Base-by-base conservation (phyloP, 2,797 vertebrate genomes). In the Falco peregrinus region DNA sequence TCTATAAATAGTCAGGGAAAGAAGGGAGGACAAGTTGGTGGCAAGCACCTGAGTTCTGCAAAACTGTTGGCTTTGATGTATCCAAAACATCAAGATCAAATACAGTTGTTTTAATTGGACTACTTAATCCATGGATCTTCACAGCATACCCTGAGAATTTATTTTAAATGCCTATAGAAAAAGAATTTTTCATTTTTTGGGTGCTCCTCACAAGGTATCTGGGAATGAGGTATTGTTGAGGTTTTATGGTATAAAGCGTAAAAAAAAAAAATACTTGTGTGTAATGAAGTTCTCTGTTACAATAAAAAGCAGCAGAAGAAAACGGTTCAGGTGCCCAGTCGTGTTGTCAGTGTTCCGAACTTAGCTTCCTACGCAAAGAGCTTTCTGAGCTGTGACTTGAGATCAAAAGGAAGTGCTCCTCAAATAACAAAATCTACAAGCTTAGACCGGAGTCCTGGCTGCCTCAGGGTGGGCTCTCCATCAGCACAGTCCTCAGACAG, bases 291-390 rank as follows among this genome's bases (percentile, higher is more conserved):
- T 96, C 87, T 96, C 60, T 97, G 48, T 93, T 90, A 48, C 35
- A 67, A 90, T 57, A 80, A 89, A 95, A 97, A 90, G 82, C 98
- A 99, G 99, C 98, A 98, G 96, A 99, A 99, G 98, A 98, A 96
- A 56, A 89, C 93, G 10, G 98, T 97, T 85, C 98, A 99, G 51
- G 97, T 97, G 18, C 98, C 99, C 83, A 98, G 98, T 89, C 98
- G 98, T 16, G 98, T 98, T 96, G 98, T 98, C 98, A 99, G 98
- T 47, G 98, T 98, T 95, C 98, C 99, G 7, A 98, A 98, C 96
- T 97, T 98, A 53, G 98, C 98, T 87, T 98, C 98, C 77, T 98
- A 98, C 0, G 99, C 99, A 47, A 99, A 98, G 97, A 98, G 96
- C 95, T 98, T 99, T 90, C 96, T 98, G 96, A 98, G 96, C 22